Percentiles rank a stretch among this genome's conserved stretches.
Evolutionary conservation across 2,888 invertebrate species (phyloP).

Genomic region (Cerceris ruficornis): DNA sequence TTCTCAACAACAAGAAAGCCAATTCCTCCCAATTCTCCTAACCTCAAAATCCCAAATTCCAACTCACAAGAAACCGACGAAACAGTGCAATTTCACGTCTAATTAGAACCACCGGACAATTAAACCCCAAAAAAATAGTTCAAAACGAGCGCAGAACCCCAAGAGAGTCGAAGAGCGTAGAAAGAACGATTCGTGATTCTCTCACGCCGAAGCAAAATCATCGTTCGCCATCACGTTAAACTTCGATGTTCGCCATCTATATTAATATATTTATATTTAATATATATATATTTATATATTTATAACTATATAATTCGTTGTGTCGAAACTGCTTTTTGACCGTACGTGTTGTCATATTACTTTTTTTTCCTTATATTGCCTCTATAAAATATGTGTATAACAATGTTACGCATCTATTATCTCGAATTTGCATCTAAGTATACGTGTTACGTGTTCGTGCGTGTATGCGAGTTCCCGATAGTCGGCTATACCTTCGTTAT

Average conservation of each 20-base stretch:
- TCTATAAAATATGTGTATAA: slow-evolving; percentile 77
- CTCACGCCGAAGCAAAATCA: slow-evolving; percentile 58
- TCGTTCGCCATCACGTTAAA: slow-evolving; percentile 55
- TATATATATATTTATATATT: slow-evolving; percentile 61
- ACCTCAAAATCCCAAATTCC: neutral
- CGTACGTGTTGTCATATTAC: slow-evolving; percentile 65
- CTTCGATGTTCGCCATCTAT: slow-evolving; percentile 73
- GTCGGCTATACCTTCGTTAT: slow-evolving; percentile 4
- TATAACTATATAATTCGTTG: slow-evolving; percentile 80
- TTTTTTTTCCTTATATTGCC: slow-evolving; percentile 70
- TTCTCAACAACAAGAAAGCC: too few relatives aligned
- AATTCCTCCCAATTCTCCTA: neutral
- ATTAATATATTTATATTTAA: slow-evolving; percentile 69
- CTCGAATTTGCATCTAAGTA: slow-evolving; percentile 60
- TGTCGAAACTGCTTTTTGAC: slow-evolving; percentile 82
- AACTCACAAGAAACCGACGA: neutral
- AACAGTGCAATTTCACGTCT: neutral
- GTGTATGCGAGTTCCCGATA: slow-evolving; percentile 7
- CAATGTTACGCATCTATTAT: slow-evolving; percentile 69
- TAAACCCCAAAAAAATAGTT: too few relatives aligned
- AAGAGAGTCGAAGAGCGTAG: slow-evolving; percentile 29
- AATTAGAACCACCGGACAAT: too few relatives aligned
- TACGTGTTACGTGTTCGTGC: slow-evolving; percentile 37
- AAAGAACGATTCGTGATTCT: slow-evolving; percentile 50
- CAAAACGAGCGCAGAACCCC: too few relatives aligned